These are phyloP conservation scores for Mya arenaria DNA, from an alignment of 1,140 invertebrate genomes.

Conservation along the genomic window DNA sequence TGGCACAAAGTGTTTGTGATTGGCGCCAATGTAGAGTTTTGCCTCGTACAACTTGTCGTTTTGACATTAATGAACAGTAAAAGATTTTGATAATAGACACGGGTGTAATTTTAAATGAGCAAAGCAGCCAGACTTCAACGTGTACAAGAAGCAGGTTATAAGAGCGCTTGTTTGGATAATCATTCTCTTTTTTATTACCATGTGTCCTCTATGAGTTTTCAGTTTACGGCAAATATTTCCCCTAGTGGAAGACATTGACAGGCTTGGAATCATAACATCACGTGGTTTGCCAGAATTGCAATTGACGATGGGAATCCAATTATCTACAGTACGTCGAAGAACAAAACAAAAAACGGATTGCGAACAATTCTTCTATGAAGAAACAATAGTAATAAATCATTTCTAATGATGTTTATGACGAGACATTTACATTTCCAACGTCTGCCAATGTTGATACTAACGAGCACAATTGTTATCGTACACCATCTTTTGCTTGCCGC, in stretches of 20 bases:
- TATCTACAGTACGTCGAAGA: slow-evolving; percentile 74
- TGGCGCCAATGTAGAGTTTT: not conserved
- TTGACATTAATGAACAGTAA: not conserved
- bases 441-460: no score
- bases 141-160: slow-evolving; percentile 83
- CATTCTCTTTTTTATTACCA: slow-evolving; percentile 93
- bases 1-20: not conserved
- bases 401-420: no score
- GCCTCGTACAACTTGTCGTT: not conserved
- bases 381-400: no score
- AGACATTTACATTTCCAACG: no score
- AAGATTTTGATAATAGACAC: no score
- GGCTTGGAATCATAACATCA: slow-evolving; percentile 89
- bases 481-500: no score
- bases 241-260: slow-evolving; percentile 85
- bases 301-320: slow-evolving; percentile 75
- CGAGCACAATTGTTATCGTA: no score
- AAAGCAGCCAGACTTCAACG: slow-evolving; percentile 15
- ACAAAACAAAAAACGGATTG: slow-evolving; percentile 75
- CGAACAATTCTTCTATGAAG: not conserved
- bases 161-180: slow-evolving; percentile 95
- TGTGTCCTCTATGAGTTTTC: slow-evolving; percentile 92
- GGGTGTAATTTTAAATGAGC: slow-evolving; percentile 12
- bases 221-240: slow-evolving; percentile 86
- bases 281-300: slow-evolving; percentile 87